Base-by-base conservation (phyloP, 2,113 vertebrate species). In the Gymnogyps californianus region DNA sequence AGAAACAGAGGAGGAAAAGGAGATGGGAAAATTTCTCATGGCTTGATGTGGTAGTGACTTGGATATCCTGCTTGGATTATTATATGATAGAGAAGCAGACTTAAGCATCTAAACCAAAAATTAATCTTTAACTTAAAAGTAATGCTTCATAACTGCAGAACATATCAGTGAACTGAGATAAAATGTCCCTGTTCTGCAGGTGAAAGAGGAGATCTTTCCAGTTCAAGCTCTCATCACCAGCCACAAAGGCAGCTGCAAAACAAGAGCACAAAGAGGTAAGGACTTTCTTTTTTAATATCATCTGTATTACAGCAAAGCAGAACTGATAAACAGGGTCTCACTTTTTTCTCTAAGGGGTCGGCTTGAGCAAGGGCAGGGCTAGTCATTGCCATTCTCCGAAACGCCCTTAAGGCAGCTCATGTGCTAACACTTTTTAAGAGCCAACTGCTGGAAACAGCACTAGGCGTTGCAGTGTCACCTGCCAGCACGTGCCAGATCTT, bases 91-190 rank as follows among this genome's bases (percentile, higher is more conserved):
- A 90, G 52, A 72, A 58, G 47, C 22, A 89, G 91, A 67, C n/a
- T 54, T 76, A 54, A 76, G 21, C 46, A 54, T 54, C 61, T 58
- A 72, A 92, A 44, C 9, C 8, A 22, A 51, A 75, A 87, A 80
- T 70, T 94, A 87, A 76, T n/a, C 4, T 42, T 94, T 89, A 83
- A 85, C 38, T 61, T 74, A 36, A 59, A 88, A 47, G 44, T 84
- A 61, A 20, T 19, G 44, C 42, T 82, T 91, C 10, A 11, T 83
- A 86, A 66, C 24, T 55, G 47, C 26, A 81, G 59, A 83, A 83
- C 1, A 5, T 52, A 36, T 11, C 19, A 13, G 34, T 49, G 55
- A 89, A 40, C 36, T 5, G 40, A 90, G 72, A 57, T 57, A 24
- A 80, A 65, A 76, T 26, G 7, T 52, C 3, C 10, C 13, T 61